Base-by-base conservation (phyloP, 2,113 vertebrate genomes). In the Pelecanoides urinatrix region DNA sequence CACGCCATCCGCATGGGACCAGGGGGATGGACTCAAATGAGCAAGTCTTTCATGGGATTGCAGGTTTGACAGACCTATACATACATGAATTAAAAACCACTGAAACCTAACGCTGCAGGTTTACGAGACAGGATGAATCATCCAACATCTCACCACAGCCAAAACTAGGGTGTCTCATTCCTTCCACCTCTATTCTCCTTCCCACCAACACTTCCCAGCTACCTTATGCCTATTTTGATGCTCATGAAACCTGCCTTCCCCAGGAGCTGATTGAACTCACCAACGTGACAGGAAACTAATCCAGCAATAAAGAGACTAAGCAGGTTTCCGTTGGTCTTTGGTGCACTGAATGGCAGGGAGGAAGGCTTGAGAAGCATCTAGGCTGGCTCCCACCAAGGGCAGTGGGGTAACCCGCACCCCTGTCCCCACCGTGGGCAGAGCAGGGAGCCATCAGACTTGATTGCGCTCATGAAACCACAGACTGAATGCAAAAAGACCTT, bases 1-100 rank as follows among this genome's bases (percentile, higher is more conserved):
- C 5, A 6, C 1, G 0, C 8, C 32, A 42, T 16, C 36, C 1
- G 0, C 20, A 47, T 4, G 10, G 29, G n/a, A 22, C 30, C 25
- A 30, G 1, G 5, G n/a, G 68, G 50, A 82, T 3, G 18, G 61
- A 45, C 25, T 36, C 61, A 16, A 32, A 56, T 3, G 14, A 77
- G 11, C n/a, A 55, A 38, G 14, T 38, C 50, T 53, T 20, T 66
- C 52, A 20, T 16, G n/a, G 59, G n/a, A 63, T 10, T 44, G 56
- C 47, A 83, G 42, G 36, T 52, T 38, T 92, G 56, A 72, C 38
- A 72, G 40, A 53, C 20, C 44, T 45, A 6, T 10, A 42, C 21
- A 5, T 29, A 63, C 16, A 38, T 7, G 42, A 88, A 49, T 7
- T 23, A 90, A 79, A 84, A 82, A 15, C 1, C 65, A 59, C 23